Conservation (phyloP, 2,888 invertebrate genomes). For the Drosophila birchii region DNA sequence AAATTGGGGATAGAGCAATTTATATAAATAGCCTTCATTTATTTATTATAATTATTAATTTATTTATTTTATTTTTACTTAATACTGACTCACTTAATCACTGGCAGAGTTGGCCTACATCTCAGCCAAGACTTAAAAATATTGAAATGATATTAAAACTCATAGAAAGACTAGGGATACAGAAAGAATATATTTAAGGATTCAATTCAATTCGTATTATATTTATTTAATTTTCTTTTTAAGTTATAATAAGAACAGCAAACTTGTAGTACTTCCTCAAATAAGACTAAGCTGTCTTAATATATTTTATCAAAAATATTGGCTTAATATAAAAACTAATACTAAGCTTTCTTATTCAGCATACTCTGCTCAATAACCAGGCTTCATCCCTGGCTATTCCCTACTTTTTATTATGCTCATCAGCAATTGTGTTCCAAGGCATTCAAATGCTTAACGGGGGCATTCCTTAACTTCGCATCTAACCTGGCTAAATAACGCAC, state of each 20-base stretch:
- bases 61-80: not conserved
- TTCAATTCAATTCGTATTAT: too few species aligned
- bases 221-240: too few species aligned
- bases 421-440: constrained; percentile 28
- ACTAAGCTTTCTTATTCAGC: not conserved
- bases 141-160: too few species aligned
- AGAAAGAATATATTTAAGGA: too few species aligned
- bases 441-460: constrained; percentile 27
- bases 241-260: too few species aligned
- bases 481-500: constrained; percentile 28
- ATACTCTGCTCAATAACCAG: not conserved
- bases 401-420: constrained; percentile 29
- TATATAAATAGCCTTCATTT: too few species aligned
- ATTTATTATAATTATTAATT: too few species aligned
- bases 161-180: too few species aligned
- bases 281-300: not conserved
- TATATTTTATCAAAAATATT: not conserved
- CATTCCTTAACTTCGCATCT: constrained; percentile 44
- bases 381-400: not conserved
- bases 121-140: not conserved
- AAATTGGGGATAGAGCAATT: not conserved
- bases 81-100: not conserved
- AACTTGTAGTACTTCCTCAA: not conserved
- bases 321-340: not conserved
- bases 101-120: not conserved